Evolutionary conservation across 1,140 invertebrate genomes (phyloP).

Genomic region (Drosophila pachea): DNA sequence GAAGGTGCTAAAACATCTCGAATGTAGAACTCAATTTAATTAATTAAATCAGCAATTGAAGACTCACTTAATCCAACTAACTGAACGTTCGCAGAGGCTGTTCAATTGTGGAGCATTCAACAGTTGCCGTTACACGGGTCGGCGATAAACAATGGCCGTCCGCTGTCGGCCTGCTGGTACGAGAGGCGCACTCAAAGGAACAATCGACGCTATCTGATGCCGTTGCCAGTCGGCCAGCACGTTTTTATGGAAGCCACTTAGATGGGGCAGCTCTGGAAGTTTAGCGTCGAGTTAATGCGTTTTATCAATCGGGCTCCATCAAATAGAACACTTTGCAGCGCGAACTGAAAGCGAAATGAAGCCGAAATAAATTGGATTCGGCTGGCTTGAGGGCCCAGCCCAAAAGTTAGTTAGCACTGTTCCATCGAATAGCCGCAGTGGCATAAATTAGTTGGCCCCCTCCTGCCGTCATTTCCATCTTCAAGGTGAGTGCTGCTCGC

Average conservation of each 20-base stretch:
- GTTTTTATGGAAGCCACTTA: conserved; percentile 56
- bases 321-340: conserved; percentile 70
- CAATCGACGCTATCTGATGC: conserved; percentile 56
- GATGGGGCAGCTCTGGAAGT: conserved; percentile 40
- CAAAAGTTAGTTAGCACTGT: conserved; percentile 59
- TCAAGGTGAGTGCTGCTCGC: conserved; percentile 1
- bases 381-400: not conserved
- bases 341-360: conserved; percentile 48
- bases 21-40: conserved; percentile 63
- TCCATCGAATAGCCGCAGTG: conserved; percentile 22
- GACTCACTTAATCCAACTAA: conserved; percentile 55
- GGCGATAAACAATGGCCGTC: conserved; percentile 43
- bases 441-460: conserved; percentile 64
- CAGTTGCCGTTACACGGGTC: conserved; percentile 6
- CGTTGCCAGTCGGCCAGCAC: conserved; percentile 16
- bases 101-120: conserved; percentile 37
- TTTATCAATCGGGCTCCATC: conserved; percentile 76
- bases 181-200: conserved; percentile 51
- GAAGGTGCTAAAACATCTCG: conserved; percentile 3
- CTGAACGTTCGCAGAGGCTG: conserved; percentile 37
- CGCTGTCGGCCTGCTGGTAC: conserved; percentile 16
- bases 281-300: conserved; percentile 69
- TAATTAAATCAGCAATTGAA: conserved; percentile 62
- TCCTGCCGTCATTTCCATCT: not conserved
- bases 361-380: conserved; percentile 71